phyloP scores from a whole-genome alignment of 2,113 vertebrate genomes.

The Dissostichus mawsoni region DNA sequence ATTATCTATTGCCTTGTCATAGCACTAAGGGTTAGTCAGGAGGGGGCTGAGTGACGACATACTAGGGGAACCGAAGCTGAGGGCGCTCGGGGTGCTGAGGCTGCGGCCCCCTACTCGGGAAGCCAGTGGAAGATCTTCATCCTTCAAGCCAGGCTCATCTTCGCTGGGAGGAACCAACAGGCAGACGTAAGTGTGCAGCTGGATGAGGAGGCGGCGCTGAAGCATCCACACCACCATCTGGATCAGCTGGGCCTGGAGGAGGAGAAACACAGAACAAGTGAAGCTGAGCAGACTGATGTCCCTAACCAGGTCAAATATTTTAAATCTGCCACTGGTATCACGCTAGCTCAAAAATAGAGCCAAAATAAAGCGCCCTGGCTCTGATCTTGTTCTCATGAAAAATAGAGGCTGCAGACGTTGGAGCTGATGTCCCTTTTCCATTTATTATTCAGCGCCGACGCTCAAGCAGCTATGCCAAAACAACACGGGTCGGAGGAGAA shows the following conservation, averaged over 20 bases:
- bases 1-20: neutral
- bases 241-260: conserved; percentile 93
- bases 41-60: conserved; percentile 58
- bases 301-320: conserved; percentile 32
- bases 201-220: conserved; percentile 92
- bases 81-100: conserved; percentile 94
- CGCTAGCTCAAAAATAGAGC: conserved; percentile 41
- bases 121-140: conserved; percentile 87
- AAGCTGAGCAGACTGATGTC: neutral
- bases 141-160: conserved; percentile 83
- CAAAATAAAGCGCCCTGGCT: conserved; percentile 9
- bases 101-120: conserved; percentile 90
- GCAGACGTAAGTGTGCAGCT: conserved; percentile 96
- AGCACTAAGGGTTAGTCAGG: neutral
- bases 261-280: neutral
- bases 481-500: neutral
- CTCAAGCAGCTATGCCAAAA: conserved; percentile 39
- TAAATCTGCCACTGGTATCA: neutral
- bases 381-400: conserved; percentile 65
- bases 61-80: conserved; percentile 99
- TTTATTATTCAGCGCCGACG: conserved; percentile 62
- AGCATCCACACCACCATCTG: conserved; percentile 99
- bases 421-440: conserved; percentile 45
- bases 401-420: conserved; percentile 45
- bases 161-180: conserved; percentile 92